Percentiles rank a stretch among this genome's conserved stretches.
Conservation (phyloP, 2,888 invertebrate genomes). For the Cheilosia soror region DNA sequence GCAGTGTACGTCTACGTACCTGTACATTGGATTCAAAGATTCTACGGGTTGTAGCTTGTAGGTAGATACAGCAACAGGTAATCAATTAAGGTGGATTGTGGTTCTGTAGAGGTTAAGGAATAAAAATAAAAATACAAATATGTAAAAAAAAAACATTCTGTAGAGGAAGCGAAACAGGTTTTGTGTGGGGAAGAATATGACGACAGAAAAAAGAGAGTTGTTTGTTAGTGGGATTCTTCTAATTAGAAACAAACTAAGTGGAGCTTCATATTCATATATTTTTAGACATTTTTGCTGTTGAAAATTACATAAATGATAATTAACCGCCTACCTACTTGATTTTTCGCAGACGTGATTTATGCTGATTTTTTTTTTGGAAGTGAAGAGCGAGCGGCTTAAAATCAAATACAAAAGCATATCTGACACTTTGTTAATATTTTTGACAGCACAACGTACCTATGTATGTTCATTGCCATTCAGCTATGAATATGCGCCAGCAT, state of each 20-base stretch:
- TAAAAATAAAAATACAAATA: too few species aligned
- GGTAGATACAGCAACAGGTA: conserved; percentile 69
- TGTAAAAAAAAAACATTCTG: not conserved
- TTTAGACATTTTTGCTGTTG: not conserved
- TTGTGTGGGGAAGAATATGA: conserved; percentile 31
- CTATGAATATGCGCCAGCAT: too few species aligned
- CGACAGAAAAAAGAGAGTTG: conserved; percentile 26
- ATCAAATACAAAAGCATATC: too few species aligned
- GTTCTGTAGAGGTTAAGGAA: conserved; percentile 10
- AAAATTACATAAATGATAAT: not conserved
- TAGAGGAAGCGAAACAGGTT: conserved; percentile 63
- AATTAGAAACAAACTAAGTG: conserved; percentile 35
- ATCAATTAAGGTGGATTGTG: conserved; percentile 59
- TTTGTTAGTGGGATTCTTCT: conserved; percentile 46
- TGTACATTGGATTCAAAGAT: conserved; percentile 32
- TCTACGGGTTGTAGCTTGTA: conserved; percentile 36
- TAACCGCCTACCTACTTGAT: not conserved
- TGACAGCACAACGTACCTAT: too few species aligned
- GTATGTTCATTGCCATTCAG: too few species aligned
- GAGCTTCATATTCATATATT: not conserved
- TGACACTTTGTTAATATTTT: too few species aligned
- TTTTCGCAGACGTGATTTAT: too few species aligned
- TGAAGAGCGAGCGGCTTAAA: too few species aligned
- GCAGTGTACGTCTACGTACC: conserved; percentile 1
- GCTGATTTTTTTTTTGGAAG: too few species aligned